Conservation (phyloP, 2,113 vertebrate genomes). For the Mustelus asterias region DNA sequence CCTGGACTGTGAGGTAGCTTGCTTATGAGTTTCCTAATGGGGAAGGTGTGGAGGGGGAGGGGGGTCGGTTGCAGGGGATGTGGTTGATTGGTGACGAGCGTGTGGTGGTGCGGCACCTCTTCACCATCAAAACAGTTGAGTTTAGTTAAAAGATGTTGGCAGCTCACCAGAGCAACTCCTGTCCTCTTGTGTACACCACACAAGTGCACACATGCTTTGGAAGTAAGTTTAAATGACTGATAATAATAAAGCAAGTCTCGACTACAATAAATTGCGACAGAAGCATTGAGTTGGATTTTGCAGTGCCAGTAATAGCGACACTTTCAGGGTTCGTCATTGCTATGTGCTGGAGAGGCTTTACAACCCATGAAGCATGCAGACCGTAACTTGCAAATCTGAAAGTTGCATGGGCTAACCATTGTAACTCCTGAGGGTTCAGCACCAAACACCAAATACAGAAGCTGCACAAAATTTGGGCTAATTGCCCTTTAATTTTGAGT, state of each 20-base stretch:
- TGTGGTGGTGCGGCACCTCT: neutral
- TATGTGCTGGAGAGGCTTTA: too few relatives aligned
- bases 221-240: neutral
- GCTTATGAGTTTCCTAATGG: slow-evolving; percentile 42
- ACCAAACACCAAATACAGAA: too few relatives aligned
- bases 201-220: neutral
- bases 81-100: neutral
- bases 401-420: too few relatives aligned
- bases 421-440: too few relatives aligned
- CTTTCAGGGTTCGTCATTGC: too few relatives aligned
- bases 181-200: neutral
- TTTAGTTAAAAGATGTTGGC: neutral
- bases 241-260: neutral
- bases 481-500: too few relatives aligned
- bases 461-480: too few relatives aligned
- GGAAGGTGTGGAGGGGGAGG: neutral
- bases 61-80: slow-evolving; percentile 22
- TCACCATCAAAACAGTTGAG: neutral
- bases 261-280: neutral
- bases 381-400: too few relatives aligned
- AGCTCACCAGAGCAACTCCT: neutral
- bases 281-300: neutral
- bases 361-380: too few relatives aligned
- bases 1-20: neutral
- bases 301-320: too few relatives aligned